These are phyloP conservation scores for Nemotelus pantherinus DNA, from an alignment of 2,888 invertebrate species.

Conservation along the genomic window DNA sequence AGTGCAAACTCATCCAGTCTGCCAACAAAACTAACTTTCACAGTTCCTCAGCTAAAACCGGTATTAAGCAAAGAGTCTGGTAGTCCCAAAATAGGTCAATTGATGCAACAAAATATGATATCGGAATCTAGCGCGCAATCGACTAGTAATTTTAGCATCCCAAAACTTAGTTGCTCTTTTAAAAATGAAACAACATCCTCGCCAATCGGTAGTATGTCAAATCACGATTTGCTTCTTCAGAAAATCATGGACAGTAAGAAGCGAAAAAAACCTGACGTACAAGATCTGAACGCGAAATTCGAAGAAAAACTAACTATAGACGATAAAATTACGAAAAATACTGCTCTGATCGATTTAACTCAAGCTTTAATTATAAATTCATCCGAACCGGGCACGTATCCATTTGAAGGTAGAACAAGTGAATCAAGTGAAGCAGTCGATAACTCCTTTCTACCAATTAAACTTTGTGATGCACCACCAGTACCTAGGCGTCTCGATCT, in stretches of 20 bases:
- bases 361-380: slow-evolving; percentile 59
- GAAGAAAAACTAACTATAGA: slow-evolving; percentile 3
- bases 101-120: slow-evolving; percentile 5
- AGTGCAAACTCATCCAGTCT: background rate
- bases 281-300: slow-evolving; percentile 14
- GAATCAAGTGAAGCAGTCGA: slow-evolving; percentile 48
- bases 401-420: slow-evolving; percentile 37
- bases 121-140: background rate
- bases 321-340: slow-evolving; percentile 43
- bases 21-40: slow-evolving; percentile 39
- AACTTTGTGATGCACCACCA: slow-evolving; percentile 59
- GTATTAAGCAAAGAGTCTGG: slow-evolving; percentile 20
- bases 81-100: slow-evolving; percentile 34
- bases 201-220: slow-evolving; percentile 48
- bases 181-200: background rate
- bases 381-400: slow-evolving; percentile 50
- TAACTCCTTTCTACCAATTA: slow-evolving; percentile 60
- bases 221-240: slow-evolving; percentile 47
- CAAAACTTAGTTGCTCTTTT: slow-evolving; percentile 41
- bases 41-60: slow-evolving; percentile 41
- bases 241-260: slow-evolving; percentile 49
- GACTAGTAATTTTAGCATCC: slow-evolving; percentile 28
- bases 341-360: slow-evolving; percentile 64
- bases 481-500: slow-evolving; percentile 35
- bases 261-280: slow-evolving; percentile 13